phyloP scores from a whole-genome alignment of 2,888 invertebrate genomes.

The Rotaria macrura region DNA sequence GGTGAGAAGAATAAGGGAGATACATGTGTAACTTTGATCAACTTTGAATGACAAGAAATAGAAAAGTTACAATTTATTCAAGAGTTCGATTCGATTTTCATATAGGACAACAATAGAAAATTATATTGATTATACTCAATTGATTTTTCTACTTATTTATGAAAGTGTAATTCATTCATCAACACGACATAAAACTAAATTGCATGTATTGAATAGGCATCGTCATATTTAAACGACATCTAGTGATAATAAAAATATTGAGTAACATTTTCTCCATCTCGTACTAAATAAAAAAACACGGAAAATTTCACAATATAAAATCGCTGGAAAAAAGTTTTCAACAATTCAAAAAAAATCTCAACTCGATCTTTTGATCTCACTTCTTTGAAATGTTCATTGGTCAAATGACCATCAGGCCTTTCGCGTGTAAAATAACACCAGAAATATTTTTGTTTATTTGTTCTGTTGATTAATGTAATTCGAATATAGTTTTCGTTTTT shows the following conservation, averaged over 20 bases:
- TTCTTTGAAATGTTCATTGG: neutral
- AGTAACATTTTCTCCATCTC: neutral
- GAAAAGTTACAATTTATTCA: too few species aligned
- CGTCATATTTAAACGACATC: neutral
- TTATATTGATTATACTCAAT: too few species aligned
- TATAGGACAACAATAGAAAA: too few species aligned
- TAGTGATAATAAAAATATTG: neutral
- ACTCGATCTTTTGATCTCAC: neutral
- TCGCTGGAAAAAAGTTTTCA: neutral
- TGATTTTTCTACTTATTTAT: too few species aligned
- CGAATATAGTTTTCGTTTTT: neutral
- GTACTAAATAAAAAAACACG: neutral
- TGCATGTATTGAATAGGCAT: too few species aligned
- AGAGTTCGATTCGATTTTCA: too few species aligned
- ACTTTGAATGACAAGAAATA: too few species aligned
- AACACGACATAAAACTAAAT: too few species aligned
- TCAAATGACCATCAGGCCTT: neutral
- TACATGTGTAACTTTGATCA: too few species aligned
- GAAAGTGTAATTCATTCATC: too few species aligned
- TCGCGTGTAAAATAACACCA: neutral
- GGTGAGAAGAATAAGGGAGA: too few species aligned
- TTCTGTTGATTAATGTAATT: neutral
- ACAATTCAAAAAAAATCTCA: neutral
- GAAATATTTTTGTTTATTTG: conserved; percentile 12
- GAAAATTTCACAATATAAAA: neutral